Base-by-base conservation (phyloP, 2,797 vertebrate genomes). In the Melanotaenia boesemani region DNA sequence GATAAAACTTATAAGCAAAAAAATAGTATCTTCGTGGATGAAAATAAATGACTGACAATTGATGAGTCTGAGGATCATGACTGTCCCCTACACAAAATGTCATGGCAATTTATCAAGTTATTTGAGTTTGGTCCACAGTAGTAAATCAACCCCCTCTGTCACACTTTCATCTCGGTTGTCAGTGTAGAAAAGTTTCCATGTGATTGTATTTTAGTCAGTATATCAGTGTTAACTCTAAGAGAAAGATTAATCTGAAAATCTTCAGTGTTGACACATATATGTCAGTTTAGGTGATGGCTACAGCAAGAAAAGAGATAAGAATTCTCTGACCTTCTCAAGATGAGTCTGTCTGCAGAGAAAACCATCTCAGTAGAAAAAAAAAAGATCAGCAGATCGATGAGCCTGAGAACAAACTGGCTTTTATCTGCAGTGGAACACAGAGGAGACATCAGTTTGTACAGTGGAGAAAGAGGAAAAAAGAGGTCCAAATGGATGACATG, bases 351-450 rank as follows among this genome's bases (percentile, higher is more conserved):
- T 56, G 52, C 4, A 7, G 65, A 65, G 69, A 74, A 63, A 65
- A 68, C 2, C 7, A 41, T 79, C 63, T 80, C 65, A 73, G 81
- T 71, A 75, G 62, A 69, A 80, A 67, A 69, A 69, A 69, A 68
- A 56, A 76, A 39, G 63, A 70, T 24, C 57, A 68, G 65, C 77
- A 80, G 74, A 85, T 85, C 56, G 32, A 83, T 89, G 74, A 81
- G 57, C 60, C 77, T 34, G 46, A 74, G 63, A 74, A 63, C 70
- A 83, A 74, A 72, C 67, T 32, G 64, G n/a, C n/a, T 74, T 82
- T 83, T 84, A 71, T 80, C 61, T 73, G 32, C 11, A 44, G 32
- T 13, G 26, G 59, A 74, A 80, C 85, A 71, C 46, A 26, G 64
- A 81, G 70, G 61, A 76, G 81, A 48, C 72, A 44, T 61, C 60